Conservation (phyloP, 2,888 invertebrate species). For the Aphodius granarius region DNA sequence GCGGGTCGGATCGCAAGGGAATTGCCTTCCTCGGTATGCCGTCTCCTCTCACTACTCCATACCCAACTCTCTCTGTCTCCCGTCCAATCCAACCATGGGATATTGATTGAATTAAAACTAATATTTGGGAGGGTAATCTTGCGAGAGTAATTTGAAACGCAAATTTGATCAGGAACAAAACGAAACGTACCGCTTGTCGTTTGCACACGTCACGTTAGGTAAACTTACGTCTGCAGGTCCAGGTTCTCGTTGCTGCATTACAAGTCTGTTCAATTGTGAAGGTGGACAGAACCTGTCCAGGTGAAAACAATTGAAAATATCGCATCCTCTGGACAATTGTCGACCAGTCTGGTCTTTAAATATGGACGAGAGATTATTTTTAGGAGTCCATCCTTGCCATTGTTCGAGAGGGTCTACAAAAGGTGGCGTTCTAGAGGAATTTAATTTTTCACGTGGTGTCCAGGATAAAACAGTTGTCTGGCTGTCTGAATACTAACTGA, state of each 20-base stretch:
- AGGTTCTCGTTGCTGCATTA: neutral
- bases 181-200: constrained; percentile 38
- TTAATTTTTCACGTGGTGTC: neutral
- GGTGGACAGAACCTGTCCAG: neutral
- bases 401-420: neutral
- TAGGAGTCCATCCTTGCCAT: neutral
- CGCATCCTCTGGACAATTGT: neutral
- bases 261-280: neutral
- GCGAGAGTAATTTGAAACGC: constrained; percentile 53
- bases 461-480: neutral
- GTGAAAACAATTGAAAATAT: no score
- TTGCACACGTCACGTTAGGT: constrained; percentile 36
- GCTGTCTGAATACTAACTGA: neutral
- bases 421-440: neutral
- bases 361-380: neutral
- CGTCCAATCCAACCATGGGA: constrained; percentile 32
- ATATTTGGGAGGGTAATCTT: constrained; percentile 56
- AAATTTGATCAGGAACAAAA: constrained; percentile 50
- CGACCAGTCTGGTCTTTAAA: neutral
- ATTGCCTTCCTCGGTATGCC: constrained; percentile 22
- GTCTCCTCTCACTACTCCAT: neutral
- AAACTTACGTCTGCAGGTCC: constrained; percentile 19
- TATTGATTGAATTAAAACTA: constrained; percentile 56
- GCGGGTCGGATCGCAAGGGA: constrained; percentile 49
- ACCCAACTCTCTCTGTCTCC: neutral